Evolutionary conservation across 2,113 vertebrate genomes (phyloP), one percentile per base, ranked within the genome.

Genomic region (Gymnobelideus leadbeateri): DNA sequence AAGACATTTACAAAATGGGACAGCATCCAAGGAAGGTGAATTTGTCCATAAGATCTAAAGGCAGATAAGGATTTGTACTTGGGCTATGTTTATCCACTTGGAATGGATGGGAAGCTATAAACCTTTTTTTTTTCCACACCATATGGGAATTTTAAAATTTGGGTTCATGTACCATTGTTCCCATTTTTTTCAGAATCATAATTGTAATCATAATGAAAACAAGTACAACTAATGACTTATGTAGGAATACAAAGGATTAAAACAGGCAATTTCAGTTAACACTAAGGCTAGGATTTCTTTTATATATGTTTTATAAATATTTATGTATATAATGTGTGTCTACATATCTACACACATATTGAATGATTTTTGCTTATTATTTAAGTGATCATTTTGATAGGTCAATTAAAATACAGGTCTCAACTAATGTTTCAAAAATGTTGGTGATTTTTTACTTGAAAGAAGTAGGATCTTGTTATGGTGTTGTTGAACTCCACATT

Each of bases 141-240:
- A 94, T 93, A 28, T 16, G 37, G 57, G 46, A 93, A 91, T 96
- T 96, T 96, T 95, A 52, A 89, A 93, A 91, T 94, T 97, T 16
- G 96, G 91, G 9, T 31, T 92, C 93, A 46, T 95, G 31, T 51
- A 96, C 92, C 57, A 91, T 46, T 92, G 46, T 92, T n/a, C 68
- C 51, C 92, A 92, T 94, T 93, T 90, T 90, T 95, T 95, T 95
- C 53, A 84, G 94, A 95, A 96, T 28, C 93, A 43, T 95, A 90
- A 93, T 61, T 96, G 54, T 92, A 93, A 97, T n/a, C n/a, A n/a
- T n/a, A n/a, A n/a, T n/a, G n/a, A 92, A 96, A 96, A 89, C 89
- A 93, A 95, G 84, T 57, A 94, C 43, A 52, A 95, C 51, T 89
- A 54, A n/a, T 91, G 84, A 51, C n/a, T 94, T 96, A 92, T n/a